Percentiles rank a stretch among this genome's conserved stretches.
These are phyloP conservation scores for Sebastes reedi DNA, from an alignment of 2,797 vertebrate genomes.

Conservation along the genomic window DNA sequence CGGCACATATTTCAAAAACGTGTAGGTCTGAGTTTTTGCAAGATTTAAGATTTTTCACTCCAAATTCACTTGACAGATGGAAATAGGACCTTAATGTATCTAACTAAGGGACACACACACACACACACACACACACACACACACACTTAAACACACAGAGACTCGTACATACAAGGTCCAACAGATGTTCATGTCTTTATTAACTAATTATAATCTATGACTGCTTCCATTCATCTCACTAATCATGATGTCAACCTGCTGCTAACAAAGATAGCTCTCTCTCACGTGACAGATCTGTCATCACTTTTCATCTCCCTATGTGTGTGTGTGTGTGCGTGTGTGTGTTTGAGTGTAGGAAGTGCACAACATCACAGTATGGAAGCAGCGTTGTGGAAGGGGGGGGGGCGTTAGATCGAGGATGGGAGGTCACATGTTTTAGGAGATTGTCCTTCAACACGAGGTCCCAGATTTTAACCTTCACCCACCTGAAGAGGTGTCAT, in stretches of 20 bases:
- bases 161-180: not conserved
- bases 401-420: too few relatives aligned
- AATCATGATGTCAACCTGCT: constrained; percentile 3
- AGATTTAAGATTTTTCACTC: not conserved
- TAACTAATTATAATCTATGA: constrained; percentile 23
- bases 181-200: constrained; percentile 39
- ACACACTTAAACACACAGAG: not conserved
- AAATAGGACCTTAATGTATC: too few relatives aligned
- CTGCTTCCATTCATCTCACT: constrained; percentile 10
- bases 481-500: not conserved
- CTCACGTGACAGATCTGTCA: constrained; percentile 24
- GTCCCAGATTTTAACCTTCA: not conserved
- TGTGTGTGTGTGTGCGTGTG: not conserved
- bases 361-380: not conserved
- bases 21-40: too few relatives aligned
- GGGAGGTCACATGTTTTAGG: constrained; percentile 4
- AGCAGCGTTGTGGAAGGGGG: not conserved
- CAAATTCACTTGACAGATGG: not conserved
- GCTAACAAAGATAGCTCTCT: constrained; percentile 31
- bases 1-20: too few relatives aligned
- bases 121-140: not conserved
- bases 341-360: not conserved
- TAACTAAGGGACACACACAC: too few relatives aligned
- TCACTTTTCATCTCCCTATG: not conserved
- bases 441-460: constrained; percentile 8